Evolutionary conservation across 2,888 invertebrate species (phyloP), one percentile per base, ranked within the genome.

Genomic region (Gortyna flavago): DNA sequence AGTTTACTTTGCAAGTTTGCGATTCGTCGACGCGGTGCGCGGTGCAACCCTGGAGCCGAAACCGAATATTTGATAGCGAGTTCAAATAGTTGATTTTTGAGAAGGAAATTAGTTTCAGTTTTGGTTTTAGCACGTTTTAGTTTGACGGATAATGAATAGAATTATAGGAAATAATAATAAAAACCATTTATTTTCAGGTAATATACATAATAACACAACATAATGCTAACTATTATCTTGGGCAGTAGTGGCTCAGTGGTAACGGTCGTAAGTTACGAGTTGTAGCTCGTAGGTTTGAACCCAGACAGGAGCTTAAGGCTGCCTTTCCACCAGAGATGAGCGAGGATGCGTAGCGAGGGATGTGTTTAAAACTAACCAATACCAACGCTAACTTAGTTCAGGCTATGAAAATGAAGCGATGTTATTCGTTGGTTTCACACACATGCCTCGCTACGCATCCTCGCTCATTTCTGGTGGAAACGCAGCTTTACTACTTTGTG

Each of bases 1-100:
- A 64, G 81, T 85, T 85, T 85, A 71, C 71, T 85, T 81, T 71
- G 72, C 67, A 71, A 85, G 81, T 81, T 79, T 78, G 76, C 65
- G 67, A 66, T 61, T 38, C 65, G 57, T 48, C 62, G 48, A 57
- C n/a, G n/a, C n/a, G n/a, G n/a, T n/a, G 35, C 64, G 59, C 29
- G 32, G 29, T 44, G 64, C 25, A 70, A 18, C 18, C 51, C 11
- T 25, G n/a, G 69, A 41, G 59, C 48, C 44, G 48, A 44, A 77
- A 54, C 54, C 71, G 32, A 77, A 78, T 84, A 75, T 81, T 81
- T 78, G 48, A 72, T 65, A 70, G 62, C 7, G n/a, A 72, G 32
- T 51, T 62, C 7, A 59, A 62, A 59, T 54, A 66, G 62, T 73
- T 18, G 2, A 41, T 72, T 66, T 79, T 79, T 69, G 2, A 35